These are phyloP conservation scores for Phenganax marumi DNA, from an alignment of 92 coral and sea anemone species.

Conservation along the genomic window DNA sequence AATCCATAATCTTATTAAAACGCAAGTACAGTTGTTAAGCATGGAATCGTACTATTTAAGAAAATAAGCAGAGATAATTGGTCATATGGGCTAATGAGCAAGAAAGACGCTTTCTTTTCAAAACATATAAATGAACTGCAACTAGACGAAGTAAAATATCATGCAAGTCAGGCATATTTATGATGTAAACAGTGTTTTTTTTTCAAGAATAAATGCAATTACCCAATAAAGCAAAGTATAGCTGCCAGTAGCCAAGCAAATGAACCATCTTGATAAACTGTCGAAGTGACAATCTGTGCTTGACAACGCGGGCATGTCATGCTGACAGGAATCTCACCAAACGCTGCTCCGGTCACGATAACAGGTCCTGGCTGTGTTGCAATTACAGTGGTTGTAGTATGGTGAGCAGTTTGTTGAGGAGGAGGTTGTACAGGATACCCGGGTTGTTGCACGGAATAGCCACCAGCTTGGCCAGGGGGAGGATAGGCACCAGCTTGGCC, in stretches of 20 bases:
- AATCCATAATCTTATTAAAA: not conserved
- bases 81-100: too few relatives aligned
- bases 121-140: too few relatives aligned
- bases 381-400: conserved; percentile 66
- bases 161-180: too few relatives aligned
- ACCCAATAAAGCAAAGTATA: conserved; percentile 84
- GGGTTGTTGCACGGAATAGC: conserved; percentile 20
- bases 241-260: conserved; percentile 84
- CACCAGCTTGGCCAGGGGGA: not conserved
- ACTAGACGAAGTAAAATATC: too few relatives aligned
- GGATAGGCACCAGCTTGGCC: conserved; percentile 27
- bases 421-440: conserved; percentile 22
- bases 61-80: not conserved
- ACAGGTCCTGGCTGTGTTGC: conserved; percentile 66
- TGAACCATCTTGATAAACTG: conserved; percentile 82
- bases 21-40: not conserved
- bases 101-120: too few relatives aligned
- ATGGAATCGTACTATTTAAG: not conserved
- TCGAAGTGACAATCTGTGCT: conserved; percentile 81
- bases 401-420: conserved; percentile 39
- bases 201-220: not conserved
- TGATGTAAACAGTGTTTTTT: not conserved
- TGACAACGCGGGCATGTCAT: conserved; percentile 97
- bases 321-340: conserved; percentile 85
- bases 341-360: conserved; percentile 59